Base-by-base conservation (phyloP, 2,888 invertebrate species). In the Zeuzera pyrina region DNA sequence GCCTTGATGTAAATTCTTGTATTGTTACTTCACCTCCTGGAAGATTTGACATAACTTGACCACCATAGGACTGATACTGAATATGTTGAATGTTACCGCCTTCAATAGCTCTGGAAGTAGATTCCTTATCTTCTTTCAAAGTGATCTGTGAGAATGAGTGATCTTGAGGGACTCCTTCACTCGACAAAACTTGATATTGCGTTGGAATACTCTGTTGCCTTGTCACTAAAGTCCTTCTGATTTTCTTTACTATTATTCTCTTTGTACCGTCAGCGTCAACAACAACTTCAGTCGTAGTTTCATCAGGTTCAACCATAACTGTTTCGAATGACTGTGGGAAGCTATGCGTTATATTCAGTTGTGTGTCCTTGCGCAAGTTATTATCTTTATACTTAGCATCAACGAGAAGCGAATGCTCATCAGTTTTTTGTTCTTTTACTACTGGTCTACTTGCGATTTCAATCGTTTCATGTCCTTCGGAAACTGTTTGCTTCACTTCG, bases 201-300 rank as follows among this genome's bases (percentile, higher is more conserved):
- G 87, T 86, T 46, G 89, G 88, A 19, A 89, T 64, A 16, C 86
- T 85, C 54, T 91, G 88, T 52, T 90, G 89, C 28, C 88, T 85
- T 15, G 88, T 86, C 0, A 90, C 86, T 12, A 89, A 69, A 0
- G 90, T 91, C 49, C 88, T 86, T 32, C 90, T 86, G 3, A 91
- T 60, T 66, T 91, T 93, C 43, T 87, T 89, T 0, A 93, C 89
- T 34, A 93, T 90, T 30, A 93, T 92, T 44, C 91, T 85, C 54
- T 90, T 92, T 0, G 91, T 91, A 3, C 93, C 93, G 59, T 93
- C 93, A 11, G 92, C 87, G 50, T 92, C 92, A 1, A 90, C 87
- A n/a, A 91, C 87, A 2, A 93, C 90, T 70, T 92, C 91, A 0
- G 93, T 93, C 0, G 91, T 92, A 1, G 92, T 91, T 58, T 92